A percentile compares a stretch with the other conserved stretches of the same genome.
Conservation (phyloP, 2,888 invertebrate species). For the Cremastinae sp. region DNA sequence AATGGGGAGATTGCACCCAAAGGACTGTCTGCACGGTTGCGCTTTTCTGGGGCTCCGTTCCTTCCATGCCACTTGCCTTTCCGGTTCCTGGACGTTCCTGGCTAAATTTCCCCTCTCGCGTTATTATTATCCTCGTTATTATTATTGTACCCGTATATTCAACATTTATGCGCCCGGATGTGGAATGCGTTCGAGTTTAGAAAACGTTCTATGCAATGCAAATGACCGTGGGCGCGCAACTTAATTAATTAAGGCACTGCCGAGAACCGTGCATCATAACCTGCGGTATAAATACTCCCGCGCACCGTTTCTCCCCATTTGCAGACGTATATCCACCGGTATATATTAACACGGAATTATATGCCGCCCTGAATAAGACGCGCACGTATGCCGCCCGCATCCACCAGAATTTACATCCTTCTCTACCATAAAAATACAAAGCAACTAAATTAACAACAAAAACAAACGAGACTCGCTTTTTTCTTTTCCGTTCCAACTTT, state of each 20-base stretch:
- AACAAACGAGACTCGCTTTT: no score
- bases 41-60: slow-evolving; percentile 41
- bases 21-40: slow-evolving; percentile 69
- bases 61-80: slow-evolving; percentile 39
- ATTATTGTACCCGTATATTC: slow-evolving; percentile 16
- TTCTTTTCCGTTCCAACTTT: no score
- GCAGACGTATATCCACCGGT: slow-evolving; percentile 3
- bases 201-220: slow-evolving; percentile 66
- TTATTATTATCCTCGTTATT: slow-evolving; percentile 4
- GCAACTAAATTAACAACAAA: not conserved
- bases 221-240: slow-evolving; percentile 69
- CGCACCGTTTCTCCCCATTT: slow-evolving; percentile 10
- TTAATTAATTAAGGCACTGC: slow-evolving; percentile 73
- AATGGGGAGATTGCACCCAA: slow-evolving; percentile 68
- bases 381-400: not conserved
- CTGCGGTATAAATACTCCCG: slow-evolving; percentile 45
- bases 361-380: slow-evolving; percentile 6
- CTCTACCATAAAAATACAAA: slow-evolving; percentile 7
- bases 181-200: slow-evolving; percentile 56
- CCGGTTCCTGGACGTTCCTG: slow-evolving; percentile 35
- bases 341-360: slow-evolving; percentile 15
- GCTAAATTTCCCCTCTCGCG: slow-evolving; percentile 15
- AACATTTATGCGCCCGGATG: slow-evolving; percentile 63
- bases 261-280: slow-evolving; percentile 50
- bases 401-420: slow-evolving; percentile 32